Base-by-base conservation (phyloP, 2,113 vertebrate genomes). In the Proterorhinus semilunaris region DNA sequence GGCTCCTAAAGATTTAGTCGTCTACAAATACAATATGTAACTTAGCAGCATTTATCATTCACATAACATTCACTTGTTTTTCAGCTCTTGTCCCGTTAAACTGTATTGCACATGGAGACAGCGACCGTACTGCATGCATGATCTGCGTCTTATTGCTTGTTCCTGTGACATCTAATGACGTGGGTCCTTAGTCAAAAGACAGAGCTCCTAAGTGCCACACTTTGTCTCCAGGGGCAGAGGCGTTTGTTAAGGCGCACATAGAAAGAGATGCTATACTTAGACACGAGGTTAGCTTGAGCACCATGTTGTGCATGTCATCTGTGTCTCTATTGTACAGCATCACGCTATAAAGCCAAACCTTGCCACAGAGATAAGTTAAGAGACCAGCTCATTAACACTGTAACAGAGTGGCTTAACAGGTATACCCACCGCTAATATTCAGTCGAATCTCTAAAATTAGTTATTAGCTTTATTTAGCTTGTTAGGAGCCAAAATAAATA, bases 321-420 rank as follows among this genome's bases (percentile, higher is more conserved):
- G 65, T 75, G 78, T 62, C 65, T 53, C 44, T 79, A 51, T 63
- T 63, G n/a, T 67, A 21, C 64, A 70, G 65, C 16, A 8, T 76
- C 66, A 62, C 16, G 45, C 79, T n/a, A 65, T 16, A 65, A 10
- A 71, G 51, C 61, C 52, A 71, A 47, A 48, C 27, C 47, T 13
- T 13, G 11, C 50, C 36, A 62, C 53, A 52, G 63, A 58, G 16
- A 71, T 72, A 21, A 70, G 81, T 78, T 83, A 89, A 81, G 91
- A 93, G 91, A 86, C 92, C 91, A 87, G 91, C 92, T 92, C 92
- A 76, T 91, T 90, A 86, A 88, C 85, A 87, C 62, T 50, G 65
- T 74, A 57, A 68, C 70, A 16, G 62, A 49, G 69, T 76, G 44
- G 4, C 57, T 62, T 11, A 66, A 52, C 1, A 2, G 66, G 59